phyloP scores from a whole-genome alignment of 2,888 invertebrate species.

The Podotricha telesiphe region DNA sequence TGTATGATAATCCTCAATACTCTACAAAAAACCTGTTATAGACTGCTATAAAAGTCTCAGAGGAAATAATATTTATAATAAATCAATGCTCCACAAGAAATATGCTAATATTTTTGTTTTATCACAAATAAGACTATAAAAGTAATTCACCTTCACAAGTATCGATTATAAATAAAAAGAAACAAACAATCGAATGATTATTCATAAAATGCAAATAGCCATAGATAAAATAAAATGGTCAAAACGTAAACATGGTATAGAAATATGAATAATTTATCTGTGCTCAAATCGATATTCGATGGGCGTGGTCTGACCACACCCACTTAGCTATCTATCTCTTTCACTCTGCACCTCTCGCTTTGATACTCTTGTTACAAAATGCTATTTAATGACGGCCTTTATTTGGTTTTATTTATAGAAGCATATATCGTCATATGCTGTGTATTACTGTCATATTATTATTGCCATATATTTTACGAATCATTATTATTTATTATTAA shows the following conservation, averaged over 20 bases:
- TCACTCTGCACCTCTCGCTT: constrained; percentile 22
- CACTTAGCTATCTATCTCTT: constrained; percentile 45
- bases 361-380: constrained; percentile 15
- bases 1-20: neutral
- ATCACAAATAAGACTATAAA: neutral
- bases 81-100: constrained; percentile 3
- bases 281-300: constrained; percentile 63
- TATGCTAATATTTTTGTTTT: constrained; percentile 4
- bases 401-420: constrained; percentile 7
- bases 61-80: neutral
- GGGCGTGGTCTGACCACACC: constrained; percentile 67
- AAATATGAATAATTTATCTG: constrained; percentile 77
- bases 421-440: constrained; percentile 12
- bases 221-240: constrained; percentile 37
- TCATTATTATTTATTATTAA: neutral
- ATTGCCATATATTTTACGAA: neutral
- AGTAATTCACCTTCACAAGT: constrained; percentile 14
- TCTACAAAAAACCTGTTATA: neutral
- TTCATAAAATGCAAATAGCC: constrained; percentile 34
- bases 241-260: constrained; percentile 55
- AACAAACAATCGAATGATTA: constrained; percentile 29
- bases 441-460: constrained; percentile 17
- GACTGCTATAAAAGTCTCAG: neutral
- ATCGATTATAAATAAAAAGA: constrained; percentile 14
- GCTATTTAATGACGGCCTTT: constrained; percentile 15